Evolutionary conservation across 2,888 invertebrate species (phyloP).

Genomic region (Cabera pusaria): DNA sequence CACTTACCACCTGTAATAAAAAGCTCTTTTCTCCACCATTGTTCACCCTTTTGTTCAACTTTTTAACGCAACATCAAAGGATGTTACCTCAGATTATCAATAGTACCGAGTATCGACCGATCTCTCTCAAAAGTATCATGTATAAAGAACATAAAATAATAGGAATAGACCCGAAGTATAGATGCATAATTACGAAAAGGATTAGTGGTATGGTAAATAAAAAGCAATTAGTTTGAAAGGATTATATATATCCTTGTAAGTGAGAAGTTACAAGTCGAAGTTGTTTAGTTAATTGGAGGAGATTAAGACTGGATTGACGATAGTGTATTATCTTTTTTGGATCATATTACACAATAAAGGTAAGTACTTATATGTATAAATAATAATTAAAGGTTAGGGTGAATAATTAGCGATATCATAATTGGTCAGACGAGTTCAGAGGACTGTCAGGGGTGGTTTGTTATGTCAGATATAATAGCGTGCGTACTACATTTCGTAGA

Average conservation of each 20-base stretch:
- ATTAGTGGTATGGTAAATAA: conserved; percentile 47
- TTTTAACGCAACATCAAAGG: conserved; percentile 51
- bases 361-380: too few relatives aligned
- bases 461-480: too few relatives aligned
- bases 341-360: too few relatives aligned
- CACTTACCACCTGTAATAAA: conserved; percentile 74
- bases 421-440: too few relatives aligned
- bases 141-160: too few relatives aligned
- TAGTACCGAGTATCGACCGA: background rate
- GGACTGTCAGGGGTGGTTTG: too few relatives aligned
- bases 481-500: too few relatives aligned
- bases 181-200: conserved; percentile 50
- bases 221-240: conserved; percentile 53
- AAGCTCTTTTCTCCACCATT: conserved; percentile 48
- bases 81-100: conserved; percentile 12
- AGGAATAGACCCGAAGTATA: conserved; percentile 44
- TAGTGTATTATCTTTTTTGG: too few relatives aligned
- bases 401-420: too few relatives aligned
- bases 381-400: too few relatives aligned
- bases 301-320: conserved; percentile 9
- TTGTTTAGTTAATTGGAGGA: conserved; percentile 20
- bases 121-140: background rate
- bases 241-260: conserved; percentile 46
- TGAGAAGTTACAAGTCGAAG: conserved; percentile 34
- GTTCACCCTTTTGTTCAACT: conserved; percentile 55